Conservation (phyloP, 2,888 invertebrate genomes). For the Tuberolachnus salignus region DNA sequence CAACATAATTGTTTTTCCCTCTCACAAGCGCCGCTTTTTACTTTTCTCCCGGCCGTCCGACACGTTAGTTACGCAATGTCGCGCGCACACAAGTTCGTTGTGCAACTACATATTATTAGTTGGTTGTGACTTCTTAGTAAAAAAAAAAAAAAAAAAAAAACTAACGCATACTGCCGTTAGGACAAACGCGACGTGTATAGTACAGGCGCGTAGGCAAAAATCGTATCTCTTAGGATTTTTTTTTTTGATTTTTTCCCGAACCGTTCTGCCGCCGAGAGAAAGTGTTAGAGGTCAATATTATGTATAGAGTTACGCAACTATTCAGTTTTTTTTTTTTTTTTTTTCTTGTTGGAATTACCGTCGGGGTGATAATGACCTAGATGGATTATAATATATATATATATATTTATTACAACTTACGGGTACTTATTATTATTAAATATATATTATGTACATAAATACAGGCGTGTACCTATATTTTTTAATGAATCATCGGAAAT, state of each 20-base stretch:
- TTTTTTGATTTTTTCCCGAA: conserved; percentile 9
- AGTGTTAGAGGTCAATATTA: conserved; percentile 37
- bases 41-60: conserved; percentile 31
- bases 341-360: conserved; percentile 7
- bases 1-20: conserved; percentile 42
- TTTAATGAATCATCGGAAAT: conserved; percentile 41
- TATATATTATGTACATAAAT: background rate
- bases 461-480: background rate
- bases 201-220: conserved; percentile 13
- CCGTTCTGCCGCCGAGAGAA: conserved; percentile 23
- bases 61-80: conserved; percentile 34
- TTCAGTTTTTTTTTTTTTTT: background rate
- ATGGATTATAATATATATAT: background rate
- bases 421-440: background rate
- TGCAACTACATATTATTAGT: conserved; percentile 18
- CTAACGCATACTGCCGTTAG: background rate
- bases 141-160: too few relatives aligned
- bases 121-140: background rate
- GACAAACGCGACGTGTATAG: conserved; percentile 1
- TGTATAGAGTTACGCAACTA: conserved; percentile 21
- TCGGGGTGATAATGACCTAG: conserved; percentile 41
- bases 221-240: background rate
- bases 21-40: conserved; percentile 19
- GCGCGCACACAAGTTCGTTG: conserved; percentile 14
- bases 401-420: background rate